These are phyloP conservation scores for Camponotus floridanus DNA, from an alignment of 1,140 invertebrate genomes.

Conservation along the genomic window DNA sequence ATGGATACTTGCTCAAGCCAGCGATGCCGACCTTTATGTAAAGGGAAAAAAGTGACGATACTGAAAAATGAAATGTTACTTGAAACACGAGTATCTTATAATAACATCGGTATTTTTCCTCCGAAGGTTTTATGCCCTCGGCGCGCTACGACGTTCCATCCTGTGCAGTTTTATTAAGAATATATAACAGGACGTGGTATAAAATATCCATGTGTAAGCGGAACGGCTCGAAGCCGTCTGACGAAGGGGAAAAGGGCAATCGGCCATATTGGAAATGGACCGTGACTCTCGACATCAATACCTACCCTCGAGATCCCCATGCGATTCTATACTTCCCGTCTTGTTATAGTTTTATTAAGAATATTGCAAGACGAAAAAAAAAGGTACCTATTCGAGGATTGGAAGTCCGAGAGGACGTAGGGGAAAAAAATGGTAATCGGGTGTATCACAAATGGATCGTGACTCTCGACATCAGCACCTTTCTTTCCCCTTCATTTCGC, in stretches of 20 bases:
- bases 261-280: conserved; percentile 54
- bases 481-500: conserved; percentile 24
- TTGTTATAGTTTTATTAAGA: conserved; percentile 53
- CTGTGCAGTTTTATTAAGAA: conserved; percentile 50
- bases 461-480: conserved; percentile 50
- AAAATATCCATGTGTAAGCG: conserved; percentile 50
- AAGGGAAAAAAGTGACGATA: not conserved
- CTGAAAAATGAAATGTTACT: conserved; percentile 36
- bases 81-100: conserved; percentile 43
- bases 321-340: not conserved
- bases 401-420: not conserved
- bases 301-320: not conserved
- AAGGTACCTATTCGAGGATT: conserved; percentile 22
- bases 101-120: conserved; percentile 31
- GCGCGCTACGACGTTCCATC: conserved; percentile 11
- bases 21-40: not conserved
- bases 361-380: conserved; percentile 25
- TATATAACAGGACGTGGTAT: conserved; percentile 38
- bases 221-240: not conserved
- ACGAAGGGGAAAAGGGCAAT: conserved; percentile 41
- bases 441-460: conserved; percentile 42
- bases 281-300: conserved; percentile 60
- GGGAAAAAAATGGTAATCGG: conserved; percentile 36
- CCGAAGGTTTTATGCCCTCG: conserved; percentile 22
- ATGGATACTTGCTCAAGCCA: not conserved